phyloP scores from a whole-genome alignment of 2,113 vertebrate genomes.

The Edolisoma coerulescens region DNA sequence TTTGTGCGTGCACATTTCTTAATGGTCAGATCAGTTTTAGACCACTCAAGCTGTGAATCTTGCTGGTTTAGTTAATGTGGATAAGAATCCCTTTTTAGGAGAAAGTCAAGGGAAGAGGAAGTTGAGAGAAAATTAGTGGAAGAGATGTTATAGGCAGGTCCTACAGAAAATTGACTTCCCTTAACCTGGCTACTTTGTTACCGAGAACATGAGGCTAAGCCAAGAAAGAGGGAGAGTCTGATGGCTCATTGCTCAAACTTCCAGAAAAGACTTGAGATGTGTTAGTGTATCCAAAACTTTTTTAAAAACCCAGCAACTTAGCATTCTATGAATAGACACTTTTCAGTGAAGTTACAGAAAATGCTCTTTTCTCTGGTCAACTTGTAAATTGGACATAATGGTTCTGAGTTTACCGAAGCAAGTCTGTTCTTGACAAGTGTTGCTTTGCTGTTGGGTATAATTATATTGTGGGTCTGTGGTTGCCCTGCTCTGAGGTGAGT shows the following conservation, averaged over 20 bases:
- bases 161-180: not conserved
- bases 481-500: not conserved
- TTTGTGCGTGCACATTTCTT: not conserved
- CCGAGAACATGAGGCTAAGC: not conserved
- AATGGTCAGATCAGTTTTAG: not conserved
- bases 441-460: not conserved
- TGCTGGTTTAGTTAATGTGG: not conserved
- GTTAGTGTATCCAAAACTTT: not conserved
- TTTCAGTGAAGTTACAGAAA: not conserved
- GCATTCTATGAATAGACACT: not conserved
- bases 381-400: not conserved
- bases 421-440: not conserved
- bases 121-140: not conserved
- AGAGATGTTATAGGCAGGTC: not conserved
- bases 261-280: not conserved
- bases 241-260: not conserved
- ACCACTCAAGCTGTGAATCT: not conserved
- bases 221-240: not conserved
- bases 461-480: not conserved
- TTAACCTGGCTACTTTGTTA: not conserved
- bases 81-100: not conserved
- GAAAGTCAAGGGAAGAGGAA: not conserved
- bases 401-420: not conserved
- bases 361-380: not conserved
- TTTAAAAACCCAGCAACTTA: not conserved